Percentiles rank a stretch among this genome's conserved stretches.
phyloP scores from a whole-genome alignment of 2,113 vertebrate genomes.

The Corythornis madagascariensis region DNA sequence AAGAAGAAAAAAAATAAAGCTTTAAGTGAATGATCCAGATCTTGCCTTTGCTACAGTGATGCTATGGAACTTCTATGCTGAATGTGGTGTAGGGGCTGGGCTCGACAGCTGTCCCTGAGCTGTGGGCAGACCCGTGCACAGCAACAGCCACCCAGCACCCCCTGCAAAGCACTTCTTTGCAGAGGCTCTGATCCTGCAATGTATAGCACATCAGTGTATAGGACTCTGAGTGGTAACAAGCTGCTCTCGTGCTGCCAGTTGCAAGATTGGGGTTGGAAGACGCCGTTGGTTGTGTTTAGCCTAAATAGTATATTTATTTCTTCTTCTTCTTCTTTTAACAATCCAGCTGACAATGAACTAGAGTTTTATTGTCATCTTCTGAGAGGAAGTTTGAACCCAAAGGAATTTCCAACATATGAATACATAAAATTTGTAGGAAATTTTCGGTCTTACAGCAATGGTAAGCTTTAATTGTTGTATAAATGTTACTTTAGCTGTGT shows the following conservation, averaged over 20 bases:
- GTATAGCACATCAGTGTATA: not conserved
- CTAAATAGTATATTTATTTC: constrained; percentile 56
- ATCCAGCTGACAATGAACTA: constrained; percentile 82
- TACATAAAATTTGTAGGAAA: constrained; percentile 87
- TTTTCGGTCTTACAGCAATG: constrained; percentile 84
- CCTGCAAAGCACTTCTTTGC: not conserved
- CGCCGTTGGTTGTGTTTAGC: constrained; percentile 36
- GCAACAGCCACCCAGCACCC: not conserved
- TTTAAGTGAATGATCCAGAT: not conserved
- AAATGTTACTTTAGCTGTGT: constrained; percentile 54
- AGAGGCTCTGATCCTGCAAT: not conserved
- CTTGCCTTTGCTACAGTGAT: rapidly evolving
- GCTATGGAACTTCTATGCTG: not conserved
- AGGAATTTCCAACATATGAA: constrained; percentile 87
- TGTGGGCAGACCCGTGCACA: not conserved
- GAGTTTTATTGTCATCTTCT: constrained; percentile 88
- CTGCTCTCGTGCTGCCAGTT: not conserved
- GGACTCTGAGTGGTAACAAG: not conserved
- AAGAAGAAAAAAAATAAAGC: not conserved
- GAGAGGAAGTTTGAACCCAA: constrained; percentile 84
- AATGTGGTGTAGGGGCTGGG: not conserved
- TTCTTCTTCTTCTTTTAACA: constrained; percentile 65
- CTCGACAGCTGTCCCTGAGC: not conserved
- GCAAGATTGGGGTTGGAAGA: constrained; percentile 29
- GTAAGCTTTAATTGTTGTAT: constrained; percentile 76